Percentiles rank a stretch among this genome's conserved stretches.
Evolutionary conservation across 2,113 vertebrate species (phyloP).

Genomic region (Barbus barbus): DNA sequence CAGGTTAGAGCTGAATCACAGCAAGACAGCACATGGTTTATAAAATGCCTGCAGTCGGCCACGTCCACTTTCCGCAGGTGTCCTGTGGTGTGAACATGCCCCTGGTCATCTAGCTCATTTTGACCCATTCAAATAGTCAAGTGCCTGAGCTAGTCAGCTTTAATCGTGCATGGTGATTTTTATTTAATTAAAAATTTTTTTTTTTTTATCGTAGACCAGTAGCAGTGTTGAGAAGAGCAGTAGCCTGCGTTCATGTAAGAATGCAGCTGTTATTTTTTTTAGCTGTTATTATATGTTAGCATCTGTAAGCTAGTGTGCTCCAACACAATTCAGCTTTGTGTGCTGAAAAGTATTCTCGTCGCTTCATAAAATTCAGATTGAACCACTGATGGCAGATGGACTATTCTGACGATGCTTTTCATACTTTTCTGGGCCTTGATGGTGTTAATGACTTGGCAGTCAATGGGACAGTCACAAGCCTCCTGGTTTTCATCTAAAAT

Average conservation of each 20-base stretch:
- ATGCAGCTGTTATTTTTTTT: too few relatives aligned
- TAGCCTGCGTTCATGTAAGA: not conserved
- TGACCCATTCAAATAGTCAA: slow-evolving; percentile 2
- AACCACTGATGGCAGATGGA: too few relatives aligned
- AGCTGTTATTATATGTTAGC: too few relatives aligned
- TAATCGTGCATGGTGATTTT: not conserved
- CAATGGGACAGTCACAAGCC: too few relatives aligned
- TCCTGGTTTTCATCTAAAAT: too few relatives aligned
- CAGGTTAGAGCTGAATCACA: not conserved
- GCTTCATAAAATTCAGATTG: too few relatives aligned
- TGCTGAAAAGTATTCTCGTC: too few relatives aligned
- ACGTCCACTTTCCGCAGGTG: not conserved
- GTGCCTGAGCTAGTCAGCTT: not conserved
- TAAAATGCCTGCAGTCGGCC: not conserved
- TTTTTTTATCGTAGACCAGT: not conserved
- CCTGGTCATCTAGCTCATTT: not conserved
- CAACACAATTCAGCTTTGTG: too few relatives aligned
- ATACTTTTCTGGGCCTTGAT: too few relatives aligned
- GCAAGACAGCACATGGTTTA: not conserved
- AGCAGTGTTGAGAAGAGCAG: not conserved
- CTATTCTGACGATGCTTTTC: too few relatives aligned
- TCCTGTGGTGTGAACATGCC: not conserved
- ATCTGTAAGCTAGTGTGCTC: too few relatives aligned
- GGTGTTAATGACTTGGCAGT: too few relatives aligned
- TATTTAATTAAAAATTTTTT: not conserved